Evolutionary conservation across 2,113 vertebrate species (phyloP).

Genomic region (Leptobrachium ailaonicum): DNA sequence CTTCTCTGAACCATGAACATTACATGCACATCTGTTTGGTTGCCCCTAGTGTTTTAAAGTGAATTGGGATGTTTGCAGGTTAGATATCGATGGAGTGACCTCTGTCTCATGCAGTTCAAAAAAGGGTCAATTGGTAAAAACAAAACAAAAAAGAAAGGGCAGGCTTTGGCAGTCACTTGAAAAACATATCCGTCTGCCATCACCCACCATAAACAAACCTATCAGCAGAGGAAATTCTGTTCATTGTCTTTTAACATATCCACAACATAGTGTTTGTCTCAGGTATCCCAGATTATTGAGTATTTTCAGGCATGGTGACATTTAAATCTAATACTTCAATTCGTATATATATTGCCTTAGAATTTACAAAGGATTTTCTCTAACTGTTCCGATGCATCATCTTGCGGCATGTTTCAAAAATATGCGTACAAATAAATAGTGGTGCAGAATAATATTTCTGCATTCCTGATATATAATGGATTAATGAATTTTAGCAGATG

Average conservation of each 20-base stretch:
- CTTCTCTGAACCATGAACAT: conserved; percentile 72
- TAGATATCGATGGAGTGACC: conserved; percentile 61
- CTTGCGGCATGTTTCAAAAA: background rate
- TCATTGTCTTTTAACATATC: conserved; percentile 73
- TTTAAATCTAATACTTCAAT: background rate
- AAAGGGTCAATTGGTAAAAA: conserved; percentile 66
- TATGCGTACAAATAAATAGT: no score
- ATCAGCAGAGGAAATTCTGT: conserved; percentile 67
- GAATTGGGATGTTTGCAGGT: conserved; percentile 67
- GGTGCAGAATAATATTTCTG: no score
- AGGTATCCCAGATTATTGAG: conserved; percentile 26
- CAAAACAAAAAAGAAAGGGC: conserved; percentile 60
- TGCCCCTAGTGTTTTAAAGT: conserved; percentile 72
- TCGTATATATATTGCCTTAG: background rate
- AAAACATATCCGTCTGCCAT: conserved; percentile 73
- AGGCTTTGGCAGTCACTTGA: conserved; percentile 70
- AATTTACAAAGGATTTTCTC: background rate
- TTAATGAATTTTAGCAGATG: no score
- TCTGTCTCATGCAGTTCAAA: conserved; percentile 65
- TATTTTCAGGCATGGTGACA: conserved; percentile 8
- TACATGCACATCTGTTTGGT: conserved; percentile 85
- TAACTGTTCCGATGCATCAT: background rate
- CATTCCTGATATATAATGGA: no score
- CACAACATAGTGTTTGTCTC: conserved; percentile 57
- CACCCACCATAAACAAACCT: conserved; percentile 69